Percentiles rank a stretch among this genome's conserved stretches.
Conservation (phyloP, 2,797 vertebrate genomes). For the Acipenser ruthenus region DNA sequence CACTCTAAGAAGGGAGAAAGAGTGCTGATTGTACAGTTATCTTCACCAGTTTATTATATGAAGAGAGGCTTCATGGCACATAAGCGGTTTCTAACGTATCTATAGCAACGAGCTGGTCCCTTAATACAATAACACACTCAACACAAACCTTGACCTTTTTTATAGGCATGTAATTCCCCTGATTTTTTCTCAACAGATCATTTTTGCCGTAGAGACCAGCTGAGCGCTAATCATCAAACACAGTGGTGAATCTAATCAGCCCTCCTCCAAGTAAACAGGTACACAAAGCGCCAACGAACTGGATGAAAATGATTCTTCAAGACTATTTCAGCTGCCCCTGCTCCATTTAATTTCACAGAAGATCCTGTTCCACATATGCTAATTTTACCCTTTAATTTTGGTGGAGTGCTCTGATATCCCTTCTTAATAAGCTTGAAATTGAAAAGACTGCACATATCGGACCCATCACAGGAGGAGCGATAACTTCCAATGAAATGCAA, state of each 20-base stretch:
- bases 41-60: too few relatives aligned
- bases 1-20: too few relatives aligned
- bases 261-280: slow-evolving; percentile 31
- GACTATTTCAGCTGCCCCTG: slow-evolving; percentile 37
- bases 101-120: too few relatives aligned
- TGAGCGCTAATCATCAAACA: slow-evolving; percentile 19
- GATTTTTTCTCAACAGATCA: too few relatives aligned
- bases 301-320: slow-evolving; percentile 26
- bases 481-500: slow-evolving; percentile 39
- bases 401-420: slow-evolving; percentile 39
- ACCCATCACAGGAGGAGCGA: slow-evolving; percentile 39
- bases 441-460: slow-evolving; percentile 48
- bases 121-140: too few relatives aligned
- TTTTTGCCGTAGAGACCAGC: background rate
- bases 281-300: slow-evolving; percentile 34
- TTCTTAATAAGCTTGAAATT: slow-evolving; percentile 69
- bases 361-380: slow-evolving; percentile 52
- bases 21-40: too few relatives aligned
- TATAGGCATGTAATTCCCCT: too few relatives aligned
- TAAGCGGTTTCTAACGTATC: too few relatives aligned
- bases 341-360: slow-evolving; percentile 50
- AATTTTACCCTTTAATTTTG: slow-evolving; percentile 63
- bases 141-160: too few relatives aligned
- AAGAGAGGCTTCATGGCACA: too few relatives aligned
- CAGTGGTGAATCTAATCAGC: slow-evolving; percentile 20